Evolutionary conservation across 2,888 invertebrate species (phyloP).

Genomic region (Chymomyza caudatula): DNA sequence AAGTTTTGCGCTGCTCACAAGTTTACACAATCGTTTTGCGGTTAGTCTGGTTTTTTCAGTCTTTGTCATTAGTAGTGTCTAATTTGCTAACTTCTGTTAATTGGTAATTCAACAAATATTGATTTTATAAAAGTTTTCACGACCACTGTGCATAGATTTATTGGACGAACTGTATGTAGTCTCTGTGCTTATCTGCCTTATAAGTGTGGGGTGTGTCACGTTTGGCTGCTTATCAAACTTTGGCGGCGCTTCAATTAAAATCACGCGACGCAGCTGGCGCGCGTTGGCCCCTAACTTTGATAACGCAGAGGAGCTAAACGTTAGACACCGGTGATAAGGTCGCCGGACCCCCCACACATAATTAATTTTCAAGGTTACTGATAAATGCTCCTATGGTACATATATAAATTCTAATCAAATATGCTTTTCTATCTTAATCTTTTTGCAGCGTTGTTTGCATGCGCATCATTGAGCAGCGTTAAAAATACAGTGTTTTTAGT

Average conservation of each 20-base stretch:
- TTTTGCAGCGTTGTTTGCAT: constrained; percentile 13
- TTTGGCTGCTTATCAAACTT: constrained; percentile 57
- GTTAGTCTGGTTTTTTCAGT: neutral
- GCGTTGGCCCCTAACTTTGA: constrained; percentile 8
- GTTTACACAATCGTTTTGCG: neutral
- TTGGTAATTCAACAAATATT: neutral
- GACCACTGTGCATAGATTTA: neutral
- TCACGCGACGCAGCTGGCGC: constrained; percentile 37
- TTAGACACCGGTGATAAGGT: too few relatives aligned
- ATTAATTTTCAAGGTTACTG: constrained; percentile 56
- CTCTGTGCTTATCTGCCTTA: neutral
- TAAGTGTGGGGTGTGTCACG: constrained; percentile 57
- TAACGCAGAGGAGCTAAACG: neutral
- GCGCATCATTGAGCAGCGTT: neutral
- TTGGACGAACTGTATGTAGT: neutral
- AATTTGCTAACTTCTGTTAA: neutral
- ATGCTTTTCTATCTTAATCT: constrained; percentile 15
- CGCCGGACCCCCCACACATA: constrained; percentile 39
- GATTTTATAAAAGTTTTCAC: neutral
- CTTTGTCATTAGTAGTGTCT: neutral
- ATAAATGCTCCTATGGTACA: constrained; percentile 39
- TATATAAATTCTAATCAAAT: constrained; percentile 43
- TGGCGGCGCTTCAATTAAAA: constrained; percentile 10
- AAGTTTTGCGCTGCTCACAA: neutral
- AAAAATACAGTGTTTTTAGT: neutral